Evolutionary conservation across 2,113 vertebrate species (phyloP).

Genomic region (Nipponia nippon): DNA sequence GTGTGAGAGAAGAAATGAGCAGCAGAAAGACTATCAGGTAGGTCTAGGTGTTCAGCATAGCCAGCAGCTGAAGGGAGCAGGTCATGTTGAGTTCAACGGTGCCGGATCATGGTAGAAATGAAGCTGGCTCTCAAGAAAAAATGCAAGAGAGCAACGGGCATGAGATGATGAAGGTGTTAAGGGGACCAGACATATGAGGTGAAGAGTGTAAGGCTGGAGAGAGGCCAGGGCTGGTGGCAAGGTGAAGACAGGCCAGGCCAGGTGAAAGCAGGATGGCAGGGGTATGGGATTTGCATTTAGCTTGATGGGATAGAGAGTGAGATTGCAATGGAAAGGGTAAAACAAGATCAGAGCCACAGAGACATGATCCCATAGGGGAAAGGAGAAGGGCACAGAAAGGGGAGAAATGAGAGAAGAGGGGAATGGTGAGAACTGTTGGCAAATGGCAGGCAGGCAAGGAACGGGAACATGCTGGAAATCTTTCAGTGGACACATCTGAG

Average conservation of each 20-base stretch:
- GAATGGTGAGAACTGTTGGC: background rate
- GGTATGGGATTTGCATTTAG: background rate
- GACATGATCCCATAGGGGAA: background rate
- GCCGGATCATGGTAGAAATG: background rate
- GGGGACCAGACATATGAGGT: background rate
- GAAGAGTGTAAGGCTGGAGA: background rate
- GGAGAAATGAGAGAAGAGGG: background rate
- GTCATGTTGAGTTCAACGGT: background rate
- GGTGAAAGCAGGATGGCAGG: background rate
- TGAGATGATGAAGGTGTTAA: background rate
- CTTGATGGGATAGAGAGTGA: background rate
- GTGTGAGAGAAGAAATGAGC: background rate
- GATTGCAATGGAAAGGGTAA: background rate
- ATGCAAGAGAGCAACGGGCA: background rate
- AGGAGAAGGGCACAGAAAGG: background rate
- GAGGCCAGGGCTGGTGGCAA: background rate
- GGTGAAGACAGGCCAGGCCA: background rate
- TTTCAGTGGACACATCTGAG: background rate
- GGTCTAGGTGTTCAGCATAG: background rate
- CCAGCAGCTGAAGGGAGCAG: background rate
- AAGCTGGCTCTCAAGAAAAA: background rate
- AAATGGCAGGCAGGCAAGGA: background rate
- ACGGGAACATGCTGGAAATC: background rate
- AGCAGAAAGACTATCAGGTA: background rate
- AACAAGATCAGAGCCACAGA: background rate